Percentiles rank a stretch among this genome's conserved stretches.
phyloP scores from a whole-genome alignment of 2,888 invertebrate species.

The Apamea monoglypha region DNA sequence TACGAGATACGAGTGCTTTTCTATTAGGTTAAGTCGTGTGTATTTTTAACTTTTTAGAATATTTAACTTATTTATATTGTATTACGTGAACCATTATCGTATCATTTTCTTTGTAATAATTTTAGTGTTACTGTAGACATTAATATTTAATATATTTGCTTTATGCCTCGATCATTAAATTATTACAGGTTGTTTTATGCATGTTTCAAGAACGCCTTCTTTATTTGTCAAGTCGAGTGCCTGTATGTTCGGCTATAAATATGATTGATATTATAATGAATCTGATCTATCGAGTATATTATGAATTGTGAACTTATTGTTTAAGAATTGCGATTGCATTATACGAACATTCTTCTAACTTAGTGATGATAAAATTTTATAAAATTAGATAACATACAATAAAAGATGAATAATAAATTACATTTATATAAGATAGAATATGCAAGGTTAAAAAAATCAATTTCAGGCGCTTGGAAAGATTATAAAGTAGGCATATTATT shows the following conservation, averaged over 20 bases:
- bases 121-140: conserved; percentile 88
- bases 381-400: conserved; percentile 81
- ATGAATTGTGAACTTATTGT: conserved; percentile 81
- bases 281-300: conserved; percentile 76
- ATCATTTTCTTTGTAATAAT: conserved; percentile 90
- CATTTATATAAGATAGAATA: conserved; percentile 85
- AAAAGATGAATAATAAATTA: conserved; percentile 79
- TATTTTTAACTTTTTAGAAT: conserved; percentile 90
- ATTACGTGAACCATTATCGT: conserved; percentile 89
- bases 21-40: conserved; percentile 90
- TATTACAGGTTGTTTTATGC: conserved; percentile 86
- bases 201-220: conserved; percentile 84
- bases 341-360: conserved; percentile 77
- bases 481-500: conserved; percentile 90
- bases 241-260: conserved; percentile 80
- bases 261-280: conserved; percentile 78
- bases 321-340: conserved; percentile 72
- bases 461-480: conserved; percentile 90
- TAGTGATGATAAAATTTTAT: conserved; percentile 84
- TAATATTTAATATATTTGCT: conserved; percentile 90
- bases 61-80: conserved; percentile 90
- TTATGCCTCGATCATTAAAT: conserved; percentile 86
- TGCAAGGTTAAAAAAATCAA: conserved; percentile 79
- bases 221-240: conserved; percentile 86
- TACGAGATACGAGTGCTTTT: conserved; percentile 88